These are phyloP conservation scores for Plestiodon gilberti DNA, from an alignment of 2,113 vertebrate species.

Conservation along the genomic window DNA sequence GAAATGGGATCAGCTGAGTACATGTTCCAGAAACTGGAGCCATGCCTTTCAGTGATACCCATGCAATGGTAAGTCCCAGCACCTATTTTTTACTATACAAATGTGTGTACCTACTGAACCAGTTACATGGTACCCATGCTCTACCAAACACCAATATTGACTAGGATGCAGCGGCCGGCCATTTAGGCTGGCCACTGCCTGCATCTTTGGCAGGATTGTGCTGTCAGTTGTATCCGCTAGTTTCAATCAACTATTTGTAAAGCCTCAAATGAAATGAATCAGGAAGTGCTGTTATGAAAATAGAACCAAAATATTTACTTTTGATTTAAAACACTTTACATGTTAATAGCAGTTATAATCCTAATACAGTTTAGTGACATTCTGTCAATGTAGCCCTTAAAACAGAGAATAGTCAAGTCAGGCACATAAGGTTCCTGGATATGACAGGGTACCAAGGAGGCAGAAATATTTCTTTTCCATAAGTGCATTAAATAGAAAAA, in stretches of 20 bases:
- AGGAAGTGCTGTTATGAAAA: neutral
- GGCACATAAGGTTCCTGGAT: neutral
- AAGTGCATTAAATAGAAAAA: too few species aligned
- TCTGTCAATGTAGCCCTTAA: neutral
- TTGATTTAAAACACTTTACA: neutral
- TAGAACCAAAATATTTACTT: neutral
- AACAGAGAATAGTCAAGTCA: neutral
- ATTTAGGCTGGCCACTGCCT: too few species aligned
- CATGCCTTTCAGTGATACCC: too few species aligned
- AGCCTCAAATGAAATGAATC: neutral
- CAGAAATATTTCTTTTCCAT: neutral
- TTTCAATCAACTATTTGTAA: neutral
- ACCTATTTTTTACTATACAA: too few species aligned
- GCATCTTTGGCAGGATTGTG: too few species aligned
- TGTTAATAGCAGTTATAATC: neutral
- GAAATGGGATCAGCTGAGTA: neutral
- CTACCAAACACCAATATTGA: too few species aligned
- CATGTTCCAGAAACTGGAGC: neutral
- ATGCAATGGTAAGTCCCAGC: neutral
- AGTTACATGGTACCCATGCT: too few species aligned
- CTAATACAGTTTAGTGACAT: too few species aligned
- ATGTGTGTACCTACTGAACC: too few species aligned
- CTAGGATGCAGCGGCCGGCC: too few species aligned
- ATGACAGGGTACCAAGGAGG: neutral
- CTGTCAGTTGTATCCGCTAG: neutral